Evolutionary conservation across 2,113 vertebrate genomes (phyloP), one percentile per base, ranked within the genome.

Genomic region (Neolamprologus ventralis): DNA sequence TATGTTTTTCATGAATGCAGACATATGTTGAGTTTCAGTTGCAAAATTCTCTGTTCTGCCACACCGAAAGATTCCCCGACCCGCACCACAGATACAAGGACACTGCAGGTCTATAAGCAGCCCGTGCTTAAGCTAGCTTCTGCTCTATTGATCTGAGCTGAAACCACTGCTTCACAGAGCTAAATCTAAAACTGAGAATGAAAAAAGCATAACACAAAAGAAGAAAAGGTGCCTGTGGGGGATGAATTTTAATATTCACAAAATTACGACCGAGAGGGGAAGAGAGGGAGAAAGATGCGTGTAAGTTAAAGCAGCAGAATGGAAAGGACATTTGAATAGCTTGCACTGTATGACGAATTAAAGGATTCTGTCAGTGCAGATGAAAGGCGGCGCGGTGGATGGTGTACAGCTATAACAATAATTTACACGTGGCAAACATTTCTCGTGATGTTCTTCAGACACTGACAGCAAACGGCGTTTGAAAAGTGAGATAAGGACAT

Each of bases 71-170:
- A 90, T 51, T 82, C 17, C 14, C 84, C 82, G 88, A 85, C 84
- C 60, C 58, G 42, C 79, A 82, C 28, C 80, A 58, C 33, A 89
- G 60, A 89, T 75, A 85, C 85, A 89, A 93, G 91, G 94, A 87
- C 91, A 80, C 78, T 57, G 82, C 88, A 79, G 86, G 71, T 81
- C 57, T 68, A 31, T 85, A 79, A 91, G 84, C 86, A 91, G 78
- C 84, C 49, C 6, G 12, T 80, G 57, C 79, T 80, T 88, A 85
- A 91, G 84, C 53, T 33, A 80, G 87, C 63, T 73, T 65, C 84
- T 83, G 31, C 86, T 88, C 81, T 93, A 93, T 92, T 94, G 91
- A 91, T 94, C 88, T 31, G 63, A 85, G 78, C 85, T 81, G 80
- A 87, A 89, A 47, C 80, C 85, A 54, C 58, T 85, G 86, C 81